phyloP scores from a whole-genome alignment of 1,140 invertebrate genomes.

The Scaptomyza montana region DNA sequence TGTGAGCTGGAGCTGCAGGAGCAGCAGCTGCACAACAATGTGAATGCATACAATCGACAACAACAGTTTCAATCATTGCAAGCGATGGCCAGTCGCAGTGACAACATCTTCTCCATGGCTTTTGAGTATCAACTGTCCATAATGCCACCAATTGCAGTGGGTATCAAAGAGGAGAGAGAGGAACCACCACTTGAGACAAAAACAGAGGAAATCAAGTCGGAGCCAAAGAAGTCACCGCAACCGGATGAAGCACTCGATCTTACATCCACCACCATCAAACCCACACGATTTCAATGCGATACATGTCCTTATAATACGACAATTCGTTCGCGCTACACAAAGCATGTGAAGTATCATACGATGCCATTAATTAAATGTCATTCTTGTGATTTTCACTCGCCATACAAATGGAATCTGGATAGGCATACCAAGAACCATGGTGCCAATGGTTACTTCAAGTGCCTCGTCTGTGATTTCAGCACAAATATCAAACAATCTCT shows the following conservation, averaged over 20 bases:
- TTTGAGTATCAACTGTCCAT: conserved; percentile 60
- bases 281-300: conserved; percentile 88
- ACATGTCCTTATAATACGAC: conserved; percentile 96
- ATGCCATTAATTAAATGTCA: conserved; percentile 97
- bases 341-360: conserved; percentile 96
- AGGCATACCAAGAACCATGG: conserved; percentile 96
- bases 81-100: conserved; percentile 36
- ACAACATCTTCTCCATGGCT: conserved; percentile 74
- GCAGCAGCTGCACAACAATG: conserved; percentile 53
- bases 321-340: conserved; percentile 93
- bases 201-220: conserved; percentile 33
- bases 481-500: conserved; percentile 96
- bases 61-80: conserved; percentile 62
- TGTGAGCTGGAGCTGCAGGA: conserved; percentile 61
- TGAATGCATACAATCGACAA: conserved; percentile 61
- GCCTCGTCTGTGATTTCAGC: conserved; percentile 94
- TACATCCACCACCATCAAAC: conserved; percentile 10
- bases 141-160: conserved; percentile 36
- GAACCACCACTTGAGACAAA: conserved; percentile 25
- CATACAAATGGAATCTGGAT: conserved; percentile 90
- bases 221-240: conserved; percentile 40
- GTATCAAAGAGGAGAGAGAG: background rate
- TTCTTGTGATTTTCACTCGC: conserved; percentile 95
- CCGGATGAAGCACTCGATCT: conserved; percentile 31
- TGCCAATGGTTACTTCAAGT: conserved; percentile 91